Conservation (phyloP, 35 echinoderm and acorn worm species). For the Hemicentrotus pulcherrimus region DNA sequence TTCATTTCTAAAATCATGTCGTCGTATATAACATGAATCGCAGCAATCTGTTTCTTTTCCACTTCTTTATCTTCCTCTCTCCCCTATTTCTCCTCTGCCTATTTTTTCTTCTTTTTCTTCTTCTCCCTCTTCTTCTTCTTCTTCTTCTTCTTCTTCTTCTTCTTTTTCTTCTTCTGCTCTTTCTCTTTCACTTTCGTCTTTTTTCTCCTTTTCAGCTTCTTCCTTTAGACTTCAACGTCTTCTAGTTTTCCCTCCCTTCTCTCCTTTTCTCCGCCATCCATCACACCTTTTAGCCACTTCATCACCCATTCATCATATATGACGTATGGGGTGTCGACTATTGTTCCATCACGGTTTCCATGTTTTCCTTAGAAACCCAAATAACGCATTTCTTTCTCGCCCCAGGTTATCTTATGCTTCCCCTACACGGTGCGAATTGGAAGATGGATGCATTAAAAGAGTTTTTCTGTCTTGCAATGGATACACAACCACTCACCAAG, state of each 20-base stretch:
- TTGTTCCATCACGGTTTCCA: background rate
- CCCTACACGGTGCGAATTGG: background rate
- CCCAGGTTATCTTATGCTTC: background rate
- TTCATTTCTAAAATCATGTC: too few relatives aligned
- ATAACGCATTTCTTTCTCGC: background rate
- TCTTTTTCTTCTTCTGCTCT: too few relatives aligned
- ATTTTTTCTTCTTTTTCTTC: too few relatives aligned
- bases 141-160: too few relatives aligned
- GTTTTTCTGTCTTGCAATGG: background rate
- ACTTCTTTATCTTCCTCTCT: too few relatives aligned
- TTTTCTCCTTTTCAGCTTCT: too few relatives aligned
- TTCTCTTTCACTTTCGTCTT: too few relatives aligned
- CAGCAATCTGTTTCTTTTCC: too few relatives aligned
- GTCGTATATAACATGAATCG: too few relatives aligned
- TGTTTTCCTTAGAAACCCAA: background rate
- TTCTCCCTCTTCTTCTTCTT: too few relatives aligned
- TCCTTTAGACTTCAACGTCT: too few relatives aligned
- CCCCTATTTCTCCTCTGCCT: too few relatives aligned
- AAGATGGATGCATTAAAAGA: background rate
- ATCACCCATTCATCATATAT: background rate
- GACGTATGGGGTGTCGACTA: background rate
- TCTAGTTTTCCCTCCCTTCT: background rate
- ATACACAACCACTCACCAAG: background rate
- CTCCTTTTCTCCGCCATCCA: background rate
- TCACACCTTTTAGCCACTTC: background rate